Evolutionary conservation across 2,888 invertebrate genomes (phyloP).

Genomic region (Monochamus alternatus): DNA sequence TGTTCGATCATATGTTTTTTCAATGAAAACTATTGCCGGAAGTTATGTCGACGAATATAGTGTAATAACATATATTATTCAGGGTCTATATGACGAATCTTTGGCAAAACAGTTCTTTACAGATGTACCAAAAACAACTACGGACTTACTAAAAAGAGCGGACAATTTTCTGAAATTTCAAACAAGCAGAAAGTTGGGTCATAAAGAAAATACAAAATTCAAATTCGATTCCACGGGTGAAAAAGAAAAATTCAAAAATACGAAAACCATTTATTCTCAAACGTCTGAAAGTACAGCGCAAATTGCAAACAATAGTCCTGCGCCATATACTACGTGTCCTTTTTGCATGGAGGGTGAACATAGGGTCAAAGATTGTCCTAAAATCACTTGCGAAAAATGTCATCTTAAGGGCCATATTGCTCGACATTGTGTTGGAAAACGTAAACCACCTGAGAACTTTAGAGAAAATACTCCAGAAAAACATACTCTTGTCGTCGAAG

Average conservation of each 20-base stretch:
- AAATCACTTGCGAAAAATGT: neutral
- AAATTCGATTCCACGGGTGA: no score
- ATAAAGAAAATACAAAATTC: no score
- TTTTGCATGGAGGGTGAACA: slow-evolving; percentile 12
- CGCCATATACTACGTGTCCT: neutral
- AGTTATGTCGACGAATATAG: neutral
- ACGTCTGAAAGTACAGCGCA: no score
- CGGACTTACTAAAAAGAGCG: neutral
- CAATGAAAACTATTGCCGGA: neutral
- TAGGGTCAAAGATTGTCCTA: neutral
- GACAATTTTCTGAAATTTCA: neutral
- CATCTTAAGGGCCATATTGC: no score
- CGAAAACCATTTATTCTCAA: no score
- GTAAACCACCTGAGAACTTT: no score
- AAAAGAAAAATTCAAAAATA: no score
- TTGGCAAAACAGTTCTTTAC: neutral
- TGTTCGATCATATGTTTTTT: neutral
- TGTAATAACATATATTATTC: neutral
- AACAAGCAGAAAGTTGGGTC: no score
- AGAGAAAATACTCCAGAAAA: no score
- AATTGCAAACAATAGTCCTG: no score
- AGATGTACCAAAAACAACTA: neutral
- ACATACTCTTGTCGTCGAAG: no score
- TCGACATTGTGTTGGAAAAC: no score
- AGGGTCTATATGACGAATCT: neutral